phyloP scores from a whole-genome alignment of 2,797 vertebrate genomes.

The Taenioides sp. region DNA sequence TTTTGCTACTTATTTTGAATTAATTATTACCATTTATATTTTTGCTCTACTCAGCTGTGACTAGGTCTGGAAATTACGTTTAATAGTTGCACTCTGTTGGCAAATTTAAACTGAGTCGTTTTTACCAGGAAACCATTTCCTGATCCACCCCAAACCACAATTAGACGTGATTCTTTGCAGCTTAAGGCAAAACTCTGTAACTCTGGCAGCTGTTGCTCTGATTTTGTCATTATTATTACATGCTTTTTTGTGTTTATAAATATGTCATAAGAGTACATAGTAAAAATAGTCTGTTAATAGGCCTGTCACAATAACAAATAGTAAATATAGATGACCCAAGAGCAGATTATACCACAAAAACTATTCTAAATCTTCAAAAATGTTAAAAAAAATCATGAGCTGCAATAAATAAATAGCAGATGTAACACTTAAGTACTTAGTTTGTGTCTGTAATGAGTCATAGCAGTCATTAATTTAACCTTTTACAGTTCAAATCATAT shows the following conservation, averaged over 20 bases:
- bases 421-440: no score
- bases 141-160: slow-evolving; percentile 62
- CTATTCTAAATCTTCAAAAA: no score
- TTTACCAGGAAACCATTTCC: slow-evolving; percentile 61
- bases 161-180: slow-evolving; percentile 48
- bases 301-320: no score
- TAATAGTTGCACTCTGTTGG: slow-evolving; percentile 28
- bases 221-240: not conserved
- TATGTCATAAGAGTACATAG: not conserved
- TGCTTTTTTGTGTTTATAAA: not conserved
- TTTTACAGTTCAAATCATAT: no score
- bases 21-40: no score
- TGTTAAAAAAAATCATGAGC: no score
- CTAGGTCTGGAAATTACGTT: slow-evolving; percentile 45
- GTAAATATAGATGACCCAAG: no score
- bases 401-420: no score
- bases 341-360: no score
- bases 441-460: no score
- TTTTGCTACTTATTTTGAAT: no score
- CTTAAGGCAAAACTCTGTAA: slow-evolving; percentile 28
- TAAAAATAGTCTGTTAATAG: not conserved
- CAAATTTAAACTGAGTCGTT: slow-evolving; percentile 13
- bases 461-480: no score
- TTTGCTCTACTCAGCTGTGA: slow-evolving; percentile 1
- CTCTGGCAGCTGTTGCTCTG: slow-evolving; percentile 16